phyloP scores from a whole-genome alignment of 2,113 vertebrate genomes.

The Elanoides forficatus region DNA sequence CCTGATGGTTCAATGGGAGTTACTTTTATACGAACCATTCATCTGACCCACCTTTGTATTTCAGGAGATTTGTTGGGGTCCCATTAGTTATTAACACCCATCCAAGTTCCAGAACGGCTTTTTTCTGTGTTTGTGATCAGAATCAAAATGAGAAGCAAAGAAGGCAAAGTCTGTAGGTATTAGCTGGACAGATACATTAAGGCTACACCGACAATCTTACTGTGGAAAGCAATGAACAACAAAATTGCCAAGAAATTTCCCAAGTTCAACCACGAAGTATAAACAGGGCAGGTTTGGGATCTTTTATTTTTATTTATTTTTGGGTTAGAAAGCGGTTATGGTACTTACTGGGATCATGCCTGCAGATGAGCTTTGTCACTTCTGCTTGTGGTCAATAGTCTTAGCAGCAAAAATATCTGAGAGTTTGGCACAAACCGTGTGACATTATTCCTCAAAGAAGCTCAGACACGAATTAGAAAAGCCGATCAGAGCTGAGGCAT shows the following conservation, averaged over 20 bases:
- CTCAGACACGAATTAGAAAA: background rate
- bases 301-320: background rate
- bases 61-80: slow-evolving; percentile 36
- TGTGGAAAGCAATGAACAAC: background rate
- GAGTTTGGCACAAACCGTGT: background rate
- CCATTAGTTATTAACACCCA: slow-evolving; percentile 66
- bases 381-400: background rate
- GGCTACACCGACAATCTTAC: background rate
- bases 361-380: background rate
- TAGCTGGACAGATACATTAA: background rate
- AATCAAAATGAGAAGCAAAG: slow-evolving; percentile 31
- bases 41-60: slow-evolving; percentile 50
- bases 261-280: background rate
- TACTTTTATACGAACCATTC: slow-evolving; percentile 67
- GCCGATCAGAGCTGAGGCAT: background rate
- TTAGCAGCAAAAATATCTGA: background rate
- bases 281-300: background rate
- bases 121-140: slow-evolving; percentile 19
- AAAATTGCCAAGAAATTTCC: background rate
- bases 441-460: background rate
- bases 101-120: background rate
- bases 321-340: background rate
- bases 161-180: background rate
- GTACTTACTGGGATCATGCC: background rate
- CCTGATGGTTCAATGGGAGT: slow-evolving; percentile 74